Base-by-base conservation (phyloP, 2,888 invertebrate species). In the Cephus spinipes region DNA sequence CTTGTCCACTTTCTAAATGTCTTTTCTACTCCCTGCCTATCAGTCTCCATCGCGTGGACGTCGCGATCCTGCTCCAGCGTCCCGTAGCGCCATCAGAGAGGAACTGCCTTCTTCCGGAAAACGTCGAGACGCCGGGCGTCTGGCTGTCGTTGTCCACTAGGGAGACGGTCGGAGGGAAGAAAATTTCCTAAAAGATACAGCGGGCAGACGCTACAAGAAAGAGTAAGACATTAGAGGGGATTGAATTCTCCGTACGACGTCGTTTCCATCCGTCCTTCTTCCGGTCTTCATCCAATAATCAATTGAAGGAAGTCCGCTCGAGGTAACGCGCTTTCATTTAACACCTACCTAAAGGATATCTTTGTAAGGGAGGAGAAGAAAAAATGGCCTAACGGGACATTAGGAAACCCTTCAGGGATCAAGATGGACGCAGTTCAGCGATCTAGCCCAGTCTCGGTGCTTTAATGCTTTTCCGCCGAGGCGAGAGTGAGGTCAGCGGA, bases 371-470 rank as follows among this genome's bases (percentile, higher is more conserved):
- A 12, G 31, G 23, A 71, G 30, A 30, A 69, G 71, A 71, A 71
- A 71, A 32, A 32, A 71, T 12, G 77, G 74, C 33, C 55, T 40
- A 74, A 73, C 74, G 71, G 71, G 31, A 73, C 77, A 77, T 77
- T 77, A 74, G 36, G 34, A 12, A 40, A 34, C 36, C 69, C 69
- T 69, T 74, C n/a, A 4, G 31, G 77, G 68, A 74, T 73, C 55
- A 73, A 35, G 77, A 55, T 31, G 36, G 31, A 69, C 73, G 76
- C 32, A n/a, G 15, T n/a, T 73, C 69, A 32, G 71, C 69, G 69
- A 30, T 30, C 69, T 12, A n/a, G n/a, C 69, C 69, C 69, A 31
- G 32, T 32, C 71, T 32, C 71, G 31, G 71, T 32, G 71, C 71
- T 71, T 71, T 55, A 23, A 55, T 55, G 55, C 55, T 55, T 55